Base-by-base conservation (phyloP, 2,888 invertebrate genomes). In the Agrochola lota region DNA sequence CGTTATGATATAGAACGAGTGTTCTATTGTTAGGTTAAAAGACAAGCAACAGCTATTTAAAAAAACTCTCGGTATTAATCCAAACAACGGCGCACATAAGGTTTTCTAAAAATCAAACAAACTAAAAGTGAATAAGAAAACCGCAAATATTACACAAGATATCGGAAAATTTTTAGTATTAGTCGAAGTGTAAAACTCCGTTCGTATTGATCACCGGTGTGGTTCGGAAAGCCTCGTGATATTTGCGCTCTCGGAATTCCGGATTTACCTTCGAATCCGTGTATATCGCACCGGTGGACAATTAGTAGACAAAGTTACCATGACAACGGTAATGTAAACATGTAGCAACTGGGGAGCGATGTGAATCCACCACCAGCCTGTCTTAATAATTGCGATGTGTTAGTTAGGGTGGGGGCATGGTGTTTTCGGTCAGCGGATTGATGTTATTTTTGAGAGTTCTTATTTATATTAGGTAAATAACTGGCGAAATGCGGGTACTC, bases 271-370 rank as follows among this genome's bases (percentile, higher is more conserved):
- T 23, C 23, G 43, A 69, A 72, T 84, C 68, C 52, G 69, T 78
- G 67, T 78, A 78, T 64, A 83, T 87, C 71, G 67, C 74, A 80
- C 71, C 81, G 85, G 85, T 79, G 85, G 85, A 86, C 81, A 88
- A 88, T 89, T 85, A 86, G 86, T 88, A 91, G 91, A 91, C 91
- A 91, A 72, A 78, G 90, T 91, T 78, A 83, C 91, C 87, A 90
- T 90, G 81, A 91, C 77, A 90, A 92, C 91, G 64, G 83, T 83
- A 87, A 85, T 85, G 88, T 90, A 92, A 91, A 92, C 91, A 92
- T 59, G 80, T 75, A 74, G 49, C 70, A 57, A 75, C 75, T 74
- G 74, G 85, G 82, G 85, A 86, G 86, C 83, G 85, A 78, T 85
- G 86, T 87, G 87, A 85, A 87, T 89, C 82, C 78, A 78, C 79